Evolutionary conservation across 2,797 vertebrate genomes (phyloP).

Genomic region (Mergus octosetaceus): DNA sequence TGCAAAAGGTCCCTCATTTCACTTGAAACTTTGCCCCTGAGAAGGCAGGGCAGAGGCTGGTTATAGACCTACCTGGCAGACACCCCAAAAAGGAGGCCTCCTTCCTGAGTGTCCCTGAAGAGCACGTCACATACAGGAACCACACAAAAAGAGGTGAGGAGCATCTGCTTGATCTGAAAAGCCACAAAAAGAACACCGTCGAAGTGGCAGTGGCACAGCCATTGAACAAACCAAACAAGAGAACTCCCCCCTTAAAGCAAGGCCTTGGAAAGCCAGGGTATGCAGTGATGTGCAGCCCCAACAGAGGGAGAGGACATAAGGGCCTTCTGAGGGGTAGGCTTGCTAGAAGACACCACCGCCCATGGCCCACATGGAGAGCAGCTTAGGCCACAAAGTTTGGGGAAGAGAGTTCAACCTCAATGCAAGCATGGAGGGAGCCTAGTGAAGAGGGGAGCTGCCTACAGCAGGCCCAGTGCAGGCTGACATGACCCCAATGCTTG

Average conservation of each 20-base stretch:
- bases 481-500: neutral
- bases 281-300: neutral
- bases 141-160: neutral
- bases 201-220: neutral
- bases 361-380: neutral
- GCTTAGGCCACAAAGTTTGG: neutral
- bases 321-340: neutral
- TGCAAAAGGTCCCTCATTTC: neutral
- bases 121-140: too few species aligned
- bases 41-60: too few species aligned
- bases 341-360: neutral
- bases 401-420: neutral
- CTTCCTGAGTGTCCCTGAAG: too few species aligned
- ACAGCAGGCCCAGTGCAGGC: neutral
- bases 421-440: neutral
- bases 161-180: neutral
- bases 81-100: too few species aligned
- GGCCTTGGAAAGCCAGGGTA: neutral
- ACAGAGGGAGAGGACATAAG: too few species aligned
- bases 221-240: neutral
- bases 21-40: too few species aligned
- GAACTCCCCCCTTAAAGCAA: neutral
- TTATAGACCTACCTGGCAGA: too few species aligned
- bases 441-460: neutral
- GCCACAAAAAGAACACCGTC: neutral